phyloP scores from a whole-genome alignment of 2,113 vertebrate genomes.

The Chrysemys picta region DNA sequence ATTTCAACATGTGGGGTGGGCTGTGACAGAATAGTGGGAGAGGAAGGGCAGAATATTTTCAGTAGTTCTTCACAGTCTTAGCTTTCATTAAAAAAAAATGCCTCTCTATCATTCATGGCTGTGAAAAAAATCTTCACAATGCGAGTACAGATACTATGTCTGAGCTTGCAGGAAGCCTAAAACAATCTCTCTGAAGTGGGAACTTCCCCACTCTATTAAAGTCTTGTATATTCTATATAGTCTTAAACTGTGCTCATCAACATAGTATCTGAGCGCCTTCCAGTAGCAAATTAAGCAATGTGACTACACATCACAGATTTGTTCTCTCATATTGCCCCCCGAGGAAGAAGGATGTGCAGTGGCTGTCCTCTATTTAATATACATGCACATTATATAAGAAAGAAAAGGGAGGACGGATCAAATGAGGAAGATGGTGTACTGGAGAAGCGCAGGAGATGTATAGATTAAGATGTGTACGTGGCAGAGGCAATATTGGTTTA shows the following conservation, averaged over 20 bases:
- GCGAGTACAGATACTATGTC: neutral
- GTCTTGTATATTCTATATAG: neutral
- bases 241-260: neutral
- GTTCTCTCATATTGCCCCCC: neutral
- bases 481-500: neutral
- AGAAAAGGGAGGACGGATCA: neutral
- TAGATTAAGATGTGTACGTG: neutral
- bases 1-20: neutral
- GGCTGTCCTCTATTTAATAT: neutral
- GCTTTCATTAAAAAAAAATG: neutral
- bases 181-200: neutral
- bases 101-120: neutral
- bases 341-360: neutral
- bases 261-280: neutral
- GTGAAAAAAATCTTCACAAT: neutral
- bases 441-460: neutral
- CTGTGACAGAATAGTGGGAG: neutral
- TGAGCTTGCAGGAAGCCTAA: neutral
- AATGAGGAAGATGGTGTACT: neutral
- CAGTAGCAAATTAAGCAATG: neutral
- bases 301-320: neutral
- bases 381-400: neutral
- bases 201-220: neutral
- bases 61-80: neutral
- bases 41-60: neutral